These are phyloP conservation scores for Erythrolamprus reginae DNA, from an alignment of 2,113 vertebrate species.

Conservation along the genomic window DNA sequence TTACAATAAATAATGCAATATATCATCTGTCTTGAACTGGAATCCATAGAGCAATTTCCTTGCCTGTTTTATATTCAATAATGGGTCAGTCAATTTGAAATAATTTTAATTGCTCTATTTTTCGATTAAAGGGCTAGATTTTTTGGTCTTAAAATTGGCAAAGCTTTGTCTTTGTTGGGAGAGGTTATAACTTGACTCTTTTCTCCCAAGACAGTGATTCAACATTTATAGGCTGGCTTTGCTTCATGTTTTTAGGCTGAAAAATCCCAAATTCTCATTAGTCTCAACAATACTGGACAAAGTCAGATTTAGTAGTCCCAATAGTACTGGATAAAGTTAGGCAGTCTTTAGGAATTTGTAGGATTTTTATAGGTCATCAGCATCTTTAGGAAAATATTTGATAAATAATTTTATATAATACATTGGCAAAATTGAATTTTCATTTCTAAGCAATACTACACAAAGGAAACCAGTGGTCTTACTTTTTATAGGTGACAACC, in stretches of 20 bases:
- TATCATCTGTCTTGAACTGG: neutral
- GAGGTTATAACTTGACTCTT: neutral
- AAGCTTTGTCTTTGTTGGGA: neutral
- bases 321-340: neutral
- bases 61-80: neutral
- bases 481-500: slow-evolving; percentile 5
- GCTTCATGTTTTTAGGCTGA: neutral
- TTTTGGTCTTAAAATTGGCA: neutral
- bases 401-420: neutral
- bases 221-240: neutral
- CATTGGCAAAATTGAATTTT: neutral
- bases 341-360: neutral
- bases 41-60: neutral
- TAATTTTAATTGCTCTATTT: neutral
- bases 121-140: neutral
- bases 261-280: neutral
- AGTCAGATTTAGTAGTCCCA: neutral
- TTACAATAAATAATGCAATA: neutral
- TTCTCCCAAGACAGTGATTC: neutral
- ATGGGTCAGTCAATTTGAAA: neutral
- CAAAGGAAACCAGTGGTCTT: slow-evolving; percentile 7
- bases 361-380: neutral
- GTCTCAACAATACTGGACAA: neutral
- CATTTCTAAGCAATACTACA: slow-evolving; percentile 20
- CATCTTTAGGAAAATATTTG: neutral